phyloP scores from a whole-genome alignment of 2,888 invertebrate species.

The Mythimna ferrago region DNA sequence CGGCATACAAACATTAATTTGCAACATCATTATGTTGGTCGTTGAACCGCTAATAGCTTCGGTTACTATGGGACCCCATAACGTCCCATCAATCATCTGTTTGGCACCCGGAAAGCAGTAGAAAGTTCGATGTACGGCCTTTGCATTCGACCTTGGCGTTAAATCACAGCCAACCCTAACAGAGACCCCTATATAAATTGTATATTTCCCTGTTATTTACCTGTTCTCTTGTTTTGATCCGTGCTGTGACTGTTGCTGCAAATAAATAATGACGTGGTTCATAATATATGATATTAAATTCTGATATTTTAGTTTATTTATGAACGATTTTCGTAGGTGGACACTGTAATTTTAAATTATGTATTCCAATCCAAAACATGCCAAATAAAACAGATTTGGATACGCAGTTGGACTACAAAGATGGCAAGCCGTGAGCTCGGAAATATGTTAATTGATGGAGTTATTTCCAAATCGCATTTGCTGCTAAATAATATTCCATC shows the following conservation, averaged over 20 bases:
- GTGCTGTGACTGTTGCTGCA: constrained; percentile 6
- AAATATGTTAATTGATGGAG: constrained; percentile 36
- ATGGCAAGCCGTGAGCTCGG: constrained; percentile 17
- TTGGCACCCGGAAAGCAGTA: constrained; percentile 77
- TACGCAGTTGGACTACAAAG: constrained; percentile 27
- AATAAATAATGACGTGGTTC: constrained; percentile 29
- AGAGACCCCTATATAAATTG: constrained; percentile 2
- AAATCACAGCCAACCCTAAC: constrained; percentile 65
- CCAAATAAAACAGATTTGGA: constrained; percentile 37
- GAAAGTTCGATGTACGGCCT: constrained; percentile 83
- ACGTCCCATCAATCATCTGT: constrained; percentile 79
- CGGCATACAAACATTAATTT: constrained; percentile 62
- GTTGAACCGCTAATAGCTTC: constrained; percentile 72
- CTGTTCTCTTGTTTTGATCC: constrained; percentile 26
- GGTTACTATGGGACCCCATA: constrained; percentile 62
- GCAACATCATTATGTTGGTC: constrained; percentile 69
- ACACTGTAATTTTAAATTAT: constrained; percentile 30
- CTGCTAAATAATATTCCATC: not conserved
- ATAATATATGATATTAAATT: constrained; percentile 25
- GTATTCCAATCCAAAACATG: constrained; percentile 21
- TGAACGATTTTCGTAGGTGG: constrained; percentile 17
- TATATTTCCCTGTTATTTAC: constrained; percentile 33
- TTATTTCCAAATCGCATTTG: constrained; percentile 3
- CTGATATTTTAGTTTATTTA: constrained; percentile 33
- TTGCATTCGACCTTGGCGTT: constrained; percentile 80